Percentiles rank a stretch among this genome's conserved stretches.
Evolutionary conservation across 2,797 vertebrate genomes (phyloP).

Genomic region (Trematomus bernacchii): DNA sequence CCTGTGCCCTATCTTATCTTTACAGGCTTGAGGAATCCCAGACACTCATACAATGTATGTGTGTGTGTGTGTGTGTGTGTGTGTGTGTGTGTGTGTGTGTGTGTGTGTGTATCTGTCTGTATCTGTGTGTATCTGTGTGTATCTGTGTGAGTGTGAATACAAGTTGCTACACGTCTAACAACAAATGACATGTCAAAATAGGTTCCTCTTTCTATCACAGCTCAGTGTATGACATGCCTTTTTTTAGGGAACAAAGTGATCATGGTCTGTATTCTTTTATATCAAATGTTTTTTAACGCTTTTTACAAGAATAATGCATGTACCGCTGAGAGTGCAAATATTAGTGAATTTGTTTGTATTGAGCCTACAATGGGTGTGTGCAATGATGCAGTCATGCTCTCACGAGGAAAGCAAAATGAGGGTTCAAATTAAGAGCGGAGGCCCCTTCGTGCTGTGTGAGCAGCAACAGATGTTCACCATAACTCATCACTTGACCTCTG

Average conservation of each 20-base stretch:
- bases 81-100: background rate
- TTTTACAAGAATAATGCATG: background rate
- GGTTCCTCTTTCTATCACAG: constrained; percentile 2
- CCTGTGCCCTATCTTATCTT: constrained; percentile 36
- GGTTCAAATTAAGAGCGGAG: constrained; percentile 32
- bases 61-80: background rate
- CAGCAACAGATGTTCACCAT: constrained; percentile 62
- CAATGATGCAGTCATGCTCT: constrained; percentile 53
- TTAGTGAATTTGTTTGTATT: background rate
- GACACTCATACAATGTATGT: constrained; percentile 7
- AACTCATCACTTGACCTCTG: constrained; percentile 42
- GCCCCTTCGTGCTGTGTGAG: constrained; percentile 46
- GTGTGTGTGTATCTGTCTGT: background rate
- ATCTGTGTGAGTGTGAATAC: background rate
- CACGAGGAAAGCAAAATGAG: constrained; percentile 43
- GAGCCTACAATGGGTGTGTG: constrained; percentile 37
- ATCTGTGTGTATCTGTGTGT: too few species aligned
- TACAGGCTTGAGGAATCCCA: constrained; percentile 27
- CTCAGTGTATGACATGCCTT: too few species aligned
- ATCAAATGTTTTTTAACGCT: background rate
- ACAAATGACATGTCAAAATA: background rate
- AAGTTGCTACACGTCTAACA: constrained; percentile 4
- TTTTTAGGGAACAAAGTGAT: background rate
- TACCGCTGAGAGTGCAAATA: background rate
- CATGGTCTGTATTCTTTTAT: too few species aligned